phyloP scores from a whole-genome alignment of 2,113 vertebrate species.

The Megalops atlanticus region DNA sequence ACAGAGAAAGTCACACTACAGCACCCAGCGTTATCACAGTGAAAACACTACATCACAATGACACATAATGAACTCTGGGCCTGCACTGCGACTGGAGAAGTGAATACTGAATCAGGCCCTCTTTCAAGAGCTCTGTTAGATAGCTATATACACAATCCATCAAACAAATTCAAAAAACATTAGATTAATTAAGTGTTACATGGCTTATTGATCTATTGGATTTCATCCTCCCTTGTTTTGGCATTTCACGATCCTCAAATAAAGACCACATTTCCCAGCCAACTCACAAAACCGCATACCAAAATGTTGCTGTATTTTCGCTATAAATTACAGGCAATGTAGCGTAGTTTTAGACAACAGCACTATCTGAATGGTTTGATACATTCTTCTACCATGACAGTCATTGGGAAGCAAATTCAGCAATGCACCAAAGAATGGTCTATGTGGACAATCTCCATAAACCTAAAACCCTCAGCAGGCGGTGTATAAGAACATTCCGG shows the following conservation, averaged over 20 bases:
- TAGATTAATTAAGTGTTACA: no score
- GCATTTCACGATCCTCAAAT: neutral
- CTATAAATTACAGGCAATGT: neutral
- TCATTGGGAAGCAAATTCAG: neutral
- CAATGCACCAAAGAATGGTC: neutral
- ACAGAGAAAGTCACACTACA: conserved; percentile 30
- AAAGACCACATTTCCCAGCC: neutral
- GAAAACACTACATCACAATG: conserved; percentile 11
- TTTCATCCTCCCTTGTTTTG: neutral
- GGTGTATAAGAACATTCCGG: neutral
- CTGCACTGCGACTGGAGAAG: no score
- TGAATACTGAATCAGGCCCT: no score
- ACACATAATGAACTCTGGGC: neutral
- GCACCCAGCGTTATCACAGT: neutral
- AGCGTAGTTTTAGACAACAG: neutral
- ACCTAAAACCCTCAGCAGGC: neutral
- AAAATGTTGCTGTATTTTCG: neutral
- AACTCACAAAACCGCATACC: neutral
- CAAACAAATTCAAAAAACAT: no score
- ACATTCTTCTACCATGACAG: neutral
- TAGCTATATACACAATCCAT: no score
- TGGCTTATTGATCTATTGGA: no score
- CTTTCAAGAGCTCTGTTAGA: neutral
- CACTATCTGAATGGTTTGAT: neutral
- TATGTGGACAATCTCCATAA: neutral